These are phyloP conservation scores for Gnatocerus cornutus DNA, from an alignment of 2,888 invertebrate species.

Conservation along the genomic window DNA sequence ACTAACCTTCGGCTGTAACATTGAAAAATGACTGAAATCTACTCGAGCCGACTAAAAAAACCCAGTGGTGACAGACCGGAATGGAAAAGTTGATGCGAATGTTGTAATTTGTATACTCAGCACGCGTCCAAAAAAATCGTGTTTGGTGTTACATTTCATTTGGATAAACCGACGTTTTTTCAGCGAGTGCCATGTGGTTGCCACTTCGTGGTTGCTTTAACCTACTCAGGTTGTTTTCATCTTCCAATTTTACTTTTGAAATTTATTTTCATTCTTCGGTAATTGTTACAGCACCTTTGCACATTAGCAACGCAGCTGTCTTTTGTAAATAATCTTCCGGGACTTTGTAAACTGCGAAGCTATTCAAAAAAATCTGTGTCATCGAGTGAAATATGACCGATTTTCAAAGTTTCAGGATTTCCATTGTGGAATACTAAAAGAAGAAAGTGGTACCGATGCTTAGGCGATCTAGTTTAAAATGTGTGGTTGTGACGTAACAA, in stretches of 20 bases:
- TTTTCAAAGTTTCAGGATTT: conserved; percentile 29
- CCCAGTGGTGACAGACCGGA: conserved; percentile 14
- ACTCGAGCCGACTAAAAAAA: not conserved
- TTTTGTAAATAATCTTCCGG: conserved; percentile 11
- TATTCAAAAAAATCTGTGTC: conserved; percentile 16
- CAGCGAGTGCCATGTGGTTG: not conserved
- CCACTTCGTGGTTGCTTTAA: not conserved
- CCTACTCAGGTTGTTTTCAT: not conserved
- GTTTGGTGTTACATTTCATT: conserved; percentile 22
- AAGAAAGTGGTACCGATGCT: conserved; percentile 13
- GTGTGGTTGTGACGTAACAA: conserved; percentile 2
- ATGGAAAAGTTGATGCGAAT: conserved; percentile 19
- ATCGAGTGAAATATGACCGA: conserved; percentile 33
- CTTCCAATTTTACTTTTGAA: conserved; percentile 17
- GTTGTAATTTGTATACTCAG: conserved; percentile 23
- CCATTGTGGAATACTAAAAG: conserved; percentile 16
- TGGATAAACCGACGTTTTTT: not conserved
- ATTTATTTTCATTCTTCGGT: conserved; percentile 11
- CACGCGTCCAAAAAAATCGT: conserved; percentile 21
- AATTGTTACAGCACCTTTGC: conserved; percentile 3
- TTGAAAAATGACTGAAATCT: conserved; percentile 15
- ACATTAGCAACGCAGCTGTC: conserved; percentile 30
- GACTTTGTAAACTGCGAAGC: conserved; percentile 21
- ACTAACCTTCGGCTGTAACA: conserved; percentile 10
- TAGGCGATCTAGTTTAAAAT: not conserved